A percentile compares a stretch with the other conserved stretches of the same genome.
phyloP scores from a whole-genome alignment of 2,888 invertebrate genomes.

The Xanthia icteritia region DNA sequence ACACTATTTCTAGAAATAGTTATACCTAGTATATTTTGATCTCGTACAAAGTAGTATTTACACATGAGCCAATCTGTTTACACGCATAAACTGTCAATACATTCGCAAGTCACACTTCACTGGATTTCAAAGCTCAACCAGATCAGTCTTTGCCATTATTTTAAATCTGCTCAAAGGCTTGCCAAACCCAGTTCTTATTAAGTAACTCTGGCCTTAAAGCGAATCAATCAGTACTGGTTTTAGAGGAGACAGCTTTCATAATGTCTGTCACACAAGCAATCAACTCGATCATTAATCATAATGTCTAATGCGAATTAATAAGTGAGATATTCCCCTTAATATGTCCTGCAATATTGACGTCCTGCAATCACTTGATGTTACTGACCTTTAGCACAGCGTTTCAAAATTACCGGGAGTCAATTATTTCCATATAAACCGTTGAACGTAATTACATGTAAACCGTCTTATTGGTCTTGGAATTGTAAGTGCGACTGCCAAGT shows the following conservation, averaged over 20 bases:
- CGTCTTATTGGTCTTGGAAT: constrained; percentile 6
- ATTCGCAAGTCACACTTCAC: constrained; percentile 39
- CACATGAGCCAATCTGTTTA: background rate
- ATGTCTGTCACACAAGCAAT: constrained; percentile 62
- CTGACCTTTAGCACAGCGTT: constrained; percentile 6
- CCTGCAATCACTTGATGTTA: constrained; percentile 47
- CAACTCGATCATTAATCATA: constrained; percentile 58
- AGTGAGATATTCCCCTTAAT: constrained; percentile 48
- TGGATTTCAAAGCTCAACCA: constrained; percentile 33
- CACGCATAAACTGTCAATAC: constrained; percentile 1
- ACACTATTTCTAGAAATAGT: constrained; percentile 1
- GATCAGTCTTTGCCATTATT: constrained; percentile 42
- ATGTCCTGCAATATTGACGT: constrained; percentile 41
- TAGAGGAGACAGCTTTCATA: constrained; percentile 65
- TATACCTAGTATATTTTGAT: background rate
- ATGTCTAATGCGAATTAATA: constrained; percentile 45
- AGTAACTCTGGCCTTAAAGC: constrained; percentile 60
- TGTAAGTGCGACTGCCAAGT: background rate
- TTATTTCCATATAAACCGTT: constrained; percentile 43
- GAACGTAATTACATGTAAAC: constrained; percentile 7
- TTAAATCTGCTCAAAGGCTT: constrained; percentile 51
- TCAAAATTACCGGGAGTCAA: constrained; percentile 26
- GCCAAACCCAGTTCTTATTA: constrained; percentile 61
- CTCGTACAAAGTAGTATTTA: constrained; percentile 8
- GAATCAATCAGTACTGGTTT: constrained; percentile 66